A percentile compares a stretch with the other conserved stretches of the same genome.
These are phyloP conservation scores for Trichechus manatus DNA, from an alignment of 2,113 vertebrate species.

Conservation along the genomic window DNA sequence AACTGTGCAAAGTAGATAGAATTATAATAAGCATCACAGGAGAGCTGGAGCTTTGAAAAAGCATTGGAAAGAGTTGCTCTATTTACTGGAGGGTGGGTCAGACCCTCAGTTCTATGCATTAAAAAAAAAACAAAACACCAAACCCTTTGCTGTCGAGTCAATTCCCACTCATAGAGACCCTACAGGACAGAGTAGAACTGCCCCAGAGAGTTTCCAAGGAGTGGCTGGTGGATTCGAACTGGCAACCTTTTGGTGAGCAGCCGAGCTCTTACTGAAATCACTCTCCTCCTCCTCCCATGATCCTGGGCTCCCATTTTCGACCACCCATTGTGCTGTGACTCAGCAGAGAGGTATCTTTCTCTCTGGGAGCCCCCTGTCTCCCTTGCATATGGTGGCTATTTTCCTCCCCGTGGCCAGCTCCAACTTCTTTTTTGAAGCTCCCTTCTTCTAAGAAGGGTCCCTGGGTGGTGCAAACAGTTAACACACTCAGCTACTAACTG, in stretches of 20 bases:
- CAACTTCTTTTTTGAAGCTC: neutral
- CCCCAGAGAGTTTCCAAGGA: no score
- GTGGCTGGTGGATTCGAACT: no score
- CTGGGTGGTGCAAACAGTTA: neutral
- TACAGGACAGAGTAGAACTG: no score
- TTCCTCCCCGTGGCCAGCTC: slow-evolving; percentile 10
- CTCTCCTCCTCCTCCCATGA: neutral
- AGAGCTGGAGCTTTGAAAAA: slow-evolving; percentile 63
- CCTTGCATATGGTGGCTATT: neutral
- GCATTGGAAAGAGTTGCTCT: neutral
- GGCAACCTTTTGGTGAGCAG: no score
- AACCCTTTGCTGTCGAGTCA: no score
- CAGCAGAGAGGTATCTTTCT: neutral
- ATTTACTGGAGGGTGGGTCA: neutral
- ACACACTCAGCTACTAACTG: neutral
- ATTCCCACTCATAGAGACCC: no score
- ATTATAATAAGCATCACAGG: slow-evolving; percentile 83
- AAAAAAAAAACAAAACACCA: no score
- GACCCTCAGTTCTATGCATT: neutral
- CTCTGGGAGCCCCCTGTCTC: neutral
- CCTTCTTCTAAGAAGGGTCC: neutral
- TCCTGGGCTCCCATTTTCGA: neutral
- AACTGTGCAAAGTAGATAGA: slow-evolving; percentile 85
- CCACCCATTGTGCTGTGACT: neutral
- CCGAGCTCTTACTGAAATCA: neutral